Conservation (phyloP, 2,113 vertebrate genomes). For the Lepidothrix coronata region DNA sequence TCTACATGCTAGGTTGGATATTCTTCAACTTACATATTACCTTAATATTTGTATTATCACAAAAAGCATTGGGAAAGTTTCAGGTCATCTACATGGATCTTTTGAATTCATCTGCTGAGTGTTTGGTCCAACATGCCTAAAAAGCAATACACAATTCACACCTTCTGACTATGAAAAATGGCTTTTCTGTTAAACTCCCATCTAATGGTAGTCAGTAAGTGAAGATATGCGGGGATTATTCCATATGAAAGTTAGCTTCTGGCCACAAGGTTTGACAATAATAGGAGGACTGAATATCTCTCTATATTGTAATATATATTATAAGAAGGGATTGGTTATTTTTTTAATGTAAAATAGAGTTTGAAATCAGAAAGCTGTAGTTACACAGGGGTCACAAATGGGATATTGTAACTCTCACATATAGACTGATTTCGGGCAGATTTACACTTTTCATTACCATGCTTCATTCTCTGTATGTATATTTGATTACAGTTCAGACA, state of each 20-base stretch:
- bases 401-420: not conserved
- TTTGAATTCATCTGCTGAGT: not conserved
- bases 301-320: not conserved
- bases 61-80: not conserved
- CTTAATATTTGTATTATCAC: not conserved
- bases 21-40: not conserved
- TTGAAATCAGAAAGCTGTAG: not conserved
- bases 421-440: not conserved
- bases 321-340: not conserved
- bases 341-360: not conserved
- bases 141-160: not conserved
- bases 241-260: not conserved
- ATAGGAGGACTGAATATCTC: not conserved
- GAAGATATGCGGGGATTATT: not conserved
- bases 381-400: not conserved
- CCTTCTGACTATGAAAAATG: not conserved
- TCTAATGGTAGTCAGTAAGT: not conserved
- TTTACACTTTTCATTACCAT: not conserved
- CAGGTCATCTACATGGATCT: not conserved
- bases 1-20: not conserved
- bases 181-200: not conserved
- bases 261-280: not conserved
- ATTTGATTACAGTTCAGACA: not conserved
- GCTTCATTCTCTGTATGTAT: not conserved
- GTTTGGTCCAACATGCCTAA: not conserved